Base-by-base conservation (phyloP, 2,888 invertebrate species). In the Troides helena region DNA sequence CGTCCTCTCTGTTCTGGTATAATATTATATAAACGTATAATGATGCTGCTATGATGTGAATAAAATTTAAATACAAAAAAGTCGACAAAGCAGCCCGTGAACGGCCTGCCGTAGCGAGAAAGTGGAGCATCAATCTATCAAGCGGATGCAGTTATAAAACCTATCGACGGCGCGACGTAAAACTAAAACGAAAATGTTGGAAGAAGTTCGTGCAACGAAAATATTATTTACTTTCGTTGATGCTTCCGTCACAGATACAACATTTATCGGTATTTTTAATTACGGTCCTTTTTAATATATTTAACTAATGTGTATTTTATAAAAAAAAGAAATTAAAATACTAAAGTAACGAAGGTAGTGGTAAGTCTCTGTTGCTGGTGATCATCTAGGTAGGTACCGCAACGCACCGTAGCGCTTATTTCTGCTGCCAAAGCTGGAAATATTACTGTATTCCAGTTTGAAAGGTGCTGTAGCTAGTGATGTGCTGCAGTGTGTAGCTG, bases 111-210 rank as follows among this genome's bases (percentile, higher is more conserved):
- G 43, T 43, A 17, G 57, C 50, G 46, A 53, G 65, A 69, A 69
- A 69, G 65, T 69, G 60, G 69, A 65, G 46, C 68, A 60, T 69
- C 68, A 65, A 57, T 69, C 65, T 65, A 69, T 69, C 69, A 65
- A 57, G 65, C 39, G 65, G 69, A 65, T 69, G 69, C 65, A 57
- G 65, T 62, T 65, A 65, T 65, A 65, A 69, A 69, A 62, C 56
- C 64, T 61, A 69, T 65, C 64, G 65, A 46, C 61, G 21, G 12
- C 64, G 64, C 61, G 30, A 25, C 53, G 43, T 56, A 46, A 62
- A 53, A 59, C 56, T 69, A 56, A 63, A 63, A 63, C 58, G 50
- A 63, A 65, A 61, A 65, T 61, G 53, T 43, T 43, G 64, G 59
- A 53, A 64, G 60, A 64, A 50, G 56, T 65, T 69, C 43, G 62